Conservation (phyloP, 1,140 invertebrate species). For the Callitettix versicolor region DNA sequence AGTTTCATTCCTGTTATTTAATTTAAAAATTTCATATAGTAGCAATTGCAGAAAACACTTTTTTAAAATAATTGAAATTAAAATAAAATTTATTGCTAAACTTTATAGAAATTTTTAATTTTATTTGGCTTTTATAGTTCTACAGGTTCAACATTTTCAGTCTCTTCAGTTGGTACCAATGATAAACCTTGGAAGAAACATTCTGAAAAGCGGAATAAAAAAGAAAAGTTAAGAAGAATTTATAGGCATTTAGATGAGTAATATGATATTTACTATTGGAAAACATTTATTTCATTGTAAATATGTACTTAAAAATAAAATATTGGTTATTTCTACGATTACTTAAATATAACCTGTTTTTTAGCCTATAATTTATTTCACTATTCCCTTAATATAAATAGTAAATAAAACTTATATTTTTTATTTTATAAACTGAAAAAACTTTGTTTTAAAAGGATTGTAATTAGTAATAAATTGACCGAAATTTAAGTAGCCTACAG, state of each 20-base stretch:
- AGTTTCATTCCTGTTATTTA: background rate
- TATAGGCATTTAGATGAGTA: conserved; percentile 38
- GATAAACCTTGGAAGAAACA: conserved; percentile 45
- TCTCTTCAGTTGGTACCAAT: background rate
- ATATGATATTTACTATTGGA: background rate
- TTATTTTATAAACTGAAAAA: too few species aligned
- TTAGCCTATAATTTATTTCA: too few species aligned
- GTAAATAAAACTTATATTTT: too few species aligned
- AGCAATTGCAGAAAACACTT: background rate
- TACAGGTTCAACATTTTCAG: background rate
- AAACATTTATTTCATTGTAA: too few species aligned
- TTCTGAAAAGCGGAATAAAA: conserved; percentile 42
- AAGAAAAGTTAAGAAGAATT: conserved; percentile 44
- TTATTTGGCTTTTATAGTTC: conserved; percentile 4
- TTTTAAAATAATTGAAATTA: too few species aligned
- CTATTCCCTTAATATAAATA: too few species aligned
- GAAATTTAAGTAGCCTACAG: too few species aligned
- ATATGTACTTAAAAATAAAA: too few species aligned
- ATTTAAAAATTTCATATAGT: background rate
- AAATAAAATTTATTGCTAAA: background rate
- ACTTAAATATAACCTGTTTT: too few species aligned
- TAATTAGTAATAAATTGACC: too few species aligned
- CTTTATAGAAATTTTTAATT: background rate
- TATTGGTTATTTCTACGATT: too few species aligned
- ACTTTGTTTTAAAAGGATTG: too few species aligned